Conservation (phyloP, 2,797 vertebrate genomes). For the Falco biarmicus region DNA sequence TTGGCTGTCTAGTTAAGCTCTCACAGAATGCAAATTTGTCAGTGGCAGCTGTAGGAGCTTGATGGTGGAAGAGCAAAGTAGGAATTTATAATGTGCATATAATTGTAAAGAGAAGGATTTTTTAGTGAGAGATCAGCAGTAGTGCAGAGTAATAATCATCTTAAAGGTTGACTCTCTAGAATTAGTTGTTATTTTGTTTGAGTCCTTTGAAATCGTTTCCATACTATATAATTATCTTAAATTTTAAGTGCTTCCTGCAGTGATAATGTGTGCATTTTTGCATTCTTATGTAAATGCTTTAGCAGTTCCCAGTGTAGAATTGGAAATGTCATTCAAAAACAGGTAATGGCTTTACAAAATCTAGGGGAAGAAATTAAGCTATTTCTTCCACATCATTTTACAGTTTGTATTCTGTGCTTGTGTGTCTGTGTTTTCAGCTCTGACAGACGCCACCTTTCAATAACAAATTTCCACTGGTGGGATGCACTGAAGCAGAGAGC, state of each 20-base stretch:
- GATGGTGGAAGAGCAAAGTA: constrained; percentile 69
- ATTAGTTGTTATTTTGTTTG: constrained; percentile 76
- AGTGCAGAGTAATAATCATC: constrained; percentile 66
- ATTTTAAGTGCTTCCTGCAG: constrained; percentile 74
- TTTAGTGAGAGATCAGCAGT: constrained; percentile 43
- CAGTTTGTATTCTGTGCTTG: constrained; percentile 27
- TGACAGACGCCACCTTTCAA: background rate
- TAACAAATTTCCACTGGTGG: background rate
- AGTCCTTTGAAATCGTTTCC: constrained; percentile 68
- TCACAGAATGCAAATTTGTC: constrained; percentile 65
- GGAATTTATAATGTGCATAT: constrained; percentile 65
- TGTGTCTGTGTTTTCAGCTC: constrained; percentile 12
- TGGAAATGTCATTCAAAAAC: constrained; percentile 66
- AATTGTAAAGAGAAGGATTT: constrained; percentile 64
- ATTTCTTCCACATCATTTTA: constrained; percentile 16
- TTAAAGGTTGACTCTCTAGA: constrained; percentile 69
- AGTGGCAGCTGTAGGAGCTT: constrained; percentile 67
- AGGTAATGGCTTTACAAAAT: constrained; percentile 57
- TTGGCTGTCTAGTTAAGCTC: constrained; percentile 56
- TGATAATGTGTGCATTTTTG: constrained; percentile 72
- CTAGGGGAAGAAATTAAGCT: constrained; percentile 49
- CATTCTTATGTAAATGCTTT: constrained; percentile 72
- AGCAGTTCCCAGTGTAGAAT: constrained; percentile 30
- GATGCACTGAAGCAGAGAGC: background rate
- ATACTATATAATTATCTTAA: constrained; percentile 75